phyloP scores from a whole-genome alignment of 2,797 vertebrate genomes.

The Hydrophis major region DNA sequence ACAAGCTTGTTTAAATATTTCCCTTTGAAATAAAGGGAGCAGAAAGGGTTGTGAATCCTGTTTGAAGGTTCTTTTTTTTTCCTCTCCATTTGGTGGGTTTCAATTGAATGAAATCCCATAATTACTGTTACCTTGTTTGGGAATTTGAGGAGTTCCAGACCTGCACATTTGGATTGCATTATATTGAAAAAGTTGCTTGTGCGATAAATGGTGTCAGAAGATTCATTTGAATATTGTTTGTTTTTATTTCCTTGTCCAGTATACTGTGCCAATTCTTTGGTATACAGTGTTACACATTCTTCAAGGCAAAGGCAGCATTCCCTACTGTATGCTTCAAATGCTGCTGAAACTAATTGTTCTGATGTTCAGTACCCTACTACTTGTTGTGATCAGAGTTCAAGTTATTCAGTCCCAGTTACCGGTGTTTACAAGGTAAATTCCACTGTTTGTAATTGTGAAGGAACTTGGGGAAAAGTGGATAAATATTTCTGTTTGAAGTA shows the following conservation, averaged over 20 bases:
- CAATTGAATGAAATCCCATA: not conserved
- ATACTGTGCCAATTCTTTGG: slow-evolving; percentile 85
- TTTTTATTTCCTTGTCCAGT: slow-evolving; percentile 71
- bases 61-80: not conserved
- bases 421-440: slow-evolving; percentile 91
- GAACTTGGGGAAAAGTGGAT: not conserved
- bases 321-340: slow-evolving; percentile 88
- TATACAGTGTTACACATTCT: slow-evolving; percentile 83
- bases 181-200: not conserved
- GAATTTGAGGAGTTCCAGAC: not conserved
- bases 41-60: not conserved
- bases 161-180: not conserved
- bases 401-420: slow-evolving; percentile 98
- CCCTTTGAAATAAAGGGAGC: not conserved
- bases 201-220: not conserved
- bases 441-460: not conserved
- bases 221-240: not conserved
- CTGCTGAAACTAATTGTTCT: slow-evolving; percentile 93
- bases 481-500: not conserved
- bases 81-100: not conserved
- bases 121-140: not conserved
- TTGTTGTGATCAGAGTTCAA: slow-evolving; percentile 94
- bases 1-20: not conserved
- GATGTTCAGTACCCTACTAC: slow-evolving; percentile 92
- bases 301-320: slow-evolving; percentile 87